Evolutionary conservation across 1,140 invertebrate genomes (phyloP).

Genomic region (Antheraea mylitta): DNA sequence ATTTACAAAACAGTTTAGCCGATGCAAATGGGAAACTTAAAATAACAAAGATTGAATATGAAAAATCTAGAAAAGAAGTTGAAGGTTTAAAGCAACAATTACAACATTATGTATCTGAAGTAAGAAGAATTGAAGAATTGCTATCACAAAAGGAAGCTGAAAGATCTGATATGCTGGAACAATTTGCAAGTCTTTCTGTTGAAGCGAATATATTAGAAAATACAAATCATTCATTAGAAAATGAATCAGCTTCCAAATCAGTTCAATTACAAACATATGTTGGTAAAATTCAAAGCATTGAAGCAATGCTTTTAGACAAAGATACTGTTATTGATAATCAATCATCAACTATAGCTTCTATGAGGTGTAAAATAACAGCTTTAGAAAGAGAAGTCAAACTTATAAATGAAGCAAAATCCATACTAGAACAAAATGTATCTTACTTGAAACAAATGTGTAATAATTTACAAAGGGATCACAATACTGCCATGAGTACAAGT

Average conservation of each 20-base stretch:
- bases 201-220: constrained; percentile 86
- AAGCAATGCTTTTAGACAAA: constrained; percentile 64
- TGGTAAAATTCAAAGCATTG: constrained; percentile 62
- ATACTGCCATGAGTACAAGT: constrained; percentile 32
- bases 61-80: constrained; percentile 81
- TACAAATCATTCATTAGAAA: constrained; percentile 86
- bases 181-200: constrained; percentile 84
- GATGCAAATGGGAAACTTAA: constrained; percentile 65
- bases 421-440: constrained; percentile 69
- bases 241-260: constrained; percentile 82
- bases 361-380: constrained; percentile 63
- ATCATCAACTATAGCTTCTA: constrained; percentile 57
- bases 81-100: constrained; percentile 84
- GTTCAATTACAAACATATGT: constrained; percentile 67
- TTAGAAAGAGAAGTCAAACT: constrained; percentile 71
- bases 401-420: constrained; percentile 62
- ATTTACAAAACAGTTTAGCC: constrained; percentile 83
- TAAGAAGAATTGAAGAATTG: constrained; percentile 84
- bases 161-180: constrained; percentile 85
- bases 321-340: constrained; percentile 68
- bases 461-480: constrained; percentile 59
- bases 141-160: constrained; percentile 85
- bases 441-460: constrained; percentile 73
- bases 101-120: constrained; percentile 86
- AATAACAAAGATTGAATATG: constrained; percentile 80